Base-by-base conservation (phyloP, 2,888 invertebrate genomes). In the Callyntrura guangdongensis region DNA sequence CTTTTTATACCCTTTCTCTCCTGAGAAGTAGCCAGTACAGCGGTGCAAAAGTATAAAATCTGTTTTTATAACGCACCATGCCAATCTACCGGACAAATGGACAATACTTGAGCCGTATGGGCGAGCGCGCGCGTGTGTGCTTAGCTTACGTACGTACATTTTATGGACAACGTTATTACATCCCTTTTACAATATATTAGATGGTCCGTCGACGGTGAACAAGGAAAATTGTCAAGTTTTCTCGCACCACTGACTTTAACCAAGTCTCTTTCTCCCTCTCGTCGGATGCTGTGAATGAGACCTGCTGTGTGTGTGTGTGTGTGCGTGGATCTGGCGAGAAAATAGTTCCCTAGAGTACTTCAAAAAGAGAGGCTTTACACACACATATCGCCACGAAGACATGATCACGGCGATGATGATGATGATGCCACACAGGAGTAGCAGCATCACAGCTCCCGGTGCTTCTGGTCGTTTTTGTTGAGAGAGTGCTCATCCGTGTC, bases 171-270 rank as follows among this genome's bases (percentile, higher is more conserved):
- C 25, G 25, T 49, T 77, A 53, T 49, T 53, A 77, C 17, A 77
- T 20, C 53, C 53, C 56, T 53, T 53, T 77, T 25, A 53, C 77
- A 77, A 77, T 77, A 69, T 69, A 77, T 77, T 77, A 77, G 49
- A 53, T 53, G 77, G 77, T 77, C 25, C 56, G 53, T 53, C 25
- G 53, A 69, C 45, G 56, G 86, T 79, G 67, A 64, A 77, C 59
- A 82, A 72, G 72, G 56, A 27, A 89, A 89, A 77, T 89, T 89
- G 89, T 89, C 89, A 89, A 89, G 89, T 89, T 89, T 89, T 84
- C 89, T 89, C 79, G 84, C 89, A 27, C 59, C 89, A 89, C 84
- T 89, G 84, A 53, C 45, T 81, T 36, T 36, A 36, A 36, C 81
- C 81, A 36, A 45, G 22, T 53, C 47, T 59, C 53, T 36, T 6